Evolutionary conservation across 1,140 invertebrate species (phyloP).

Genomic region (Euwallacea similis): DNA sequence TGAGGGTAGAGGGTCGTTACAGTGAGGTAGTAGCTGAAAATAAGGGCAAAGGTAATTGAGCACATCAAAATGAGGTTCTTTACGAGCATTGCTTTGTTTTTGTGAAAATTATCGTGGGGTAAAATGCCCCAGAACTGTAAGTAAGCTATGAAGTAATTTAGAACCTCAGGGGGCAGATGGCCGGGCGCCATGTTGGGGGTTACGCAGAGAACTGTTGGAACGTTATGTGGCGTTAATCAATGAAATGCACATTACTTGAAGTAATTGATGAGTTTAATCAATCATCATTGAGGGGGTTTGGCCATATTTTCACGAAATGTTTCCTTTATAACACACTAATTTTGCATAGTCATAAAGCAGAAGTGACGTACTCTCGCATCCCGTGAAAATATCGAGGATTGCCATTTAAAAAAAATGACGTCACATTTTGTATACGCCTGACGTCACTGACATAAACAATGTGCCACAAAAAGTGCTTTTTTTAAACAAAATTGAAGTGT

Average conservation of each 20-base stretch:
- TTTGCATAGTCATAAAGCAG: too few relatives aligned
- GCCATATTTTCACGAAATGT: too few relatives aligned
- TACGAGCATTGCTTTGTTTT: background rate
- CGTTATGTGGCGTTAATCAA: too few relatives aligned
- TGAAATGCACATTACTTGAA: too few relatives aligned
- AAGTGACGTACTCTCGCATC: too few relatives aligned
- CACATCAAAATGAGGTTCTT: conserved; percentile 4
- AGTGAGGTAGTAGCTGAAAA: background rate
- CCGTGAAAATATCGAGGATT: background rate
- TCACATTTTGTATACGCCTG: background rate
- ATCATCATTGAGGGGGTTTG: too few relatives aligned
- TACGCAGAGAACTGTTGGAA: too few relatives aligned
- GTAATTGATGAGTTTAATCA: too few relatives aligned
- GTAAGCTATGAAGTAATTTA: too few relatives aligned
- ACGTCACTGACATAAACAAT: background rate
- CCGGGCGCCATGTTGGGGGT: too few relatives aligned
- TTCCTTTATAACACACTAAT: too few relatives aligned
- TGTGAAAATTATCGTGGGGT: conserved; percentile 1
- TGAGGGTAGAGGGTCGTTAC: background rate
- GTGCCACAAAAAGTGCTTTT: background rate
- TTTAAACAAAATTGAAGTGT: background rate
- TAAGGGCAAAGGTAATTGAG: background rate
- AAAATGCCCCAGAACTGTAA: conserved; percentile 17
- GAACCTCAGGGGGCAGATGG: too few relatives aligned
- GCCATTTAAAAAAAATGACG: background rate